Conservation (phyloP, 2,113 vertebrate species). For the Crotalus tigris region DNA sequence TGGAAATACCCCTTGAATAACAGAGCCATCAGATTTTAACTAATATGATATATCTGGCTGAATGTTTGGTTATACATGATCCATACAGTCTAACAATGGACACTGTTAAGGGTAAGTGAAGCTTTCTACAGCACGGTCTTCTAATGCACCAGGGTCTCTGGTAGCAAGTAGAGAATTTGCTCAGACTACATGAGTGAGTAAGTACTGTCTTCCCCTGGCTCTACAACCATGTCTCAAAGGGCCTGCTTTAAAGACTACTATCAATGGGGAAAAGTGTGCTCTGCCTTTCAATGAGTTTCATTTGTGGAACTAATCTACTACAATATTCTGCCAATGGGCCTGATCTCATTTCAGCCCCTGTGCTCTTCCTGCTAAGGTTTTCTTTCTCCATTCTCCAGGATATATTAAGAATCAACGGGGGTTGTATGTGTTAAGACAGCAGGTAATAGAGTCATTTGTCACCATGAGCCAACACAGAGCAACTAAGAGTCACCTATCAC, state of each 20-base stretch:
- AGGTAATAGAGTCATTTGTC: background rate
- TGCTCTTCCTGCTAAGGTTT: constrained; percentile 4
- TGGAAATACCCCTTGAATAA: background rate
- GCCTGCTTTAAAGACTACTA: background rate
- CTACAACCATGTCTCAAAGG: background rate
- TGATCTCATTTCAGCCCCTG: constrained; percentile 1
- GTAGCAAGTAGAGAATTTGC: background rate
- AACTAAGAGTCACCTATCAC: constrained; percentile 7
- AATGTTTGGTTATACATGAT: accelerated
- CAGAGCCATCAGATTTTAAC: background rate
- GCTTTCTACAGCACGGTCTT: accelerated
- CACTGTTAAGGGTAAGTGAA: accelerated
- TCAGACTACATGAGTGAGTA: background rate
- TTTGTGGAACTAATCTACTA: background rate
- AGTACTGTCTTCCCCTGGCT: constrained; percentile 17
- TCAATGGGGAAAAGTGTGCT: background rate
- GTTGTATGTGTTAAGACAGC: accelerated
- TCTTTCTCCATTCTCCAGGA: constrained; percentile 7
- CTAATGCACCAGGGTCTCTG: accelerated
- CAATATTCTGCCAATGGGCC: background rate
- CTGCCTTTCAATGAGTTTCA: background rate
- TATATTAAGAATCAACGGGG: background rate
- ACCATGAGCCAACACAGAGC: background rate
- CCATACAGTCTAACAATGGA: accelerated
- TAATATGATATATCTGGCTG: background rate